phyloP scores from a whole-genome alignment of 2,888 invertebrate genomes.

The Agriotes lineatus region DNA sequence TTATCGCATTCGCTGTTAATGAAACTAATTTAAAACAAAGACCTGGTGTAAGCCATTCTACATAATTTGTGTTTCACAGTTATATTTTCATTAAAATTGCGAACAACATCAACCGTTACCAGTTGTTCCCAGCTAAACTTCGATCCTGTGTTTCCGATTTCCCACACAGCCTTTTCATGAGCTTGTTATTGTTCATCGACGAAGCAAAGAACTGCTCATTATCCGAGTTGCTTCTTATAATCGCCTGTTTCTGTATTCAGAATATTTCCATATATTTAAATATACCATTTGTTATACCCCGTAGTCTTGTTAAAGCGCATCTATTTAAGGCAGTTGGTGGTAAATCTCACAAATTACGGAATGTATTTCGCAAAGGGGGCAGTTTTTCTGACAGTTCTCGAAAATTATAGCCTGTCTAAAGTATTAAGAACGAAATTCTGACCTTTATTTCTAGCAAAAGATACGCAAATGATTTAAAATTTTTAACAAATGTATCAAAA shows the following conservation, averaged over 20 bases:
- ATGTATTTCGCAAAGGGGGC: too few relatives aligned
- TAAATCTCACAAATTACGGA: too few relatives aligned
- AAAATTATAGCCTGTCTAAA: too few relatives aligned
- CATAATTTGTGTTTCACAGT: constrained; percentile 37
- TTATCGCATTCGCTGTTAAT: constrained; percentile 26
- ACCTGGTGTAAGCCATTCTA: constrained; percentile 29
- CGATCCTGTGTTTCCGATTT: constrained; percentile 36
- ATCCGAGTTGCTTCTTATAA: constrained; percentile 13
- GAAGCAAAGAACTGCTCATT: constrained; percentile 25
- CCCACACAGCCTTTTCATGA: constrained; percentile 35
- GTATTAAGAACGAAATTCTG: too few relatives aligned
- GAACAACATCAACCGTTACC: constrained; percentile 32
- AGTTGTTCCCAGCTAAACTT: constrained; percentile 30
- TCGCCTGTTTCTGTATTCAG: constrained; percentile 5
- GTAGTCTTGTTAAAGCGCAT: background rate
- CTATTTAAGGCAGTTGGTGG: background rate
- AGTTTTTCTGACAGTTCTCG: too few relatives aligned
- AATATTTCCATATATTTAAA: constrained; percentile 25
- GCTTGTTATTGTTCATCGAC: constrained; percentile 32
- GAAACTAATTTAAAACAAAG: constrained; percentile 36
- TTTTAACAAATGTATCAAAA: too few relatives aligned
- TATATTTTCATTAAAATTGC: constrained; percentile 38
- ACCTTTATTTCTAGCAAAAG: too few relatives aligned
- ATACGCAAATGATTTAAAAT: too few relatives aligned
- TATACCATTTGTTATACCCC: constrained; percentile 7